Conservation (phyloP, 2,888 invertebrate species). For the Branchipolynoe longqiensis region DNA sequence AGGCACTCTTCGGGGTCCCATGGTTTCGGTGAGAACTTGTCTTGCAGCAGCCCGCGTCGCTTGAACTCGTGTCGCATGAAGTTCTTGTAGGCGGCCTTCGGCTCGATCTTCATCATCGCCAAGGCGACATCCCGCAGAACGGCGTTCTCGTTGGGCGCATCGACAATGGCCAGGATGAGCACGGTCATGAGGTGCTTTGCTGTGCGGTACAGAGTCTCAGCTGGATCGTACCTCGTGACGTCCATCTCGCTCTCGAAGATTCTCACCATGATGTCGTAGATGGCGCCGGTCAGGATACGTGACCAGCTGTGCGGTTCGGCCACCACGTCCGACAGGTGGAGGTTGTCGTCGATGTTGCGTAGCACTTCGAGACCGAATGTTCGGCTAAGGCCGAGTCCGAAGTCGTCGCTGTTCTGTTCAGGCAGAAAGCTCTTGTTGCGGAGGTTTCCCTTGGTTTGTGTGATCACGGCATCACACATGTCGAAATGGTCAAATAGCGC, state of each 20-base stretch:
- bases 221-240: constrained; percentile 42
- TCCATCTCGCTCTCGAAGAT: constrained; percentile 29
- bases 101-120: constrained; percentile 47
- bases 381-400: constrained; percentile 22
- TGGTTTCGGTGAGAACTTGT: neutral
- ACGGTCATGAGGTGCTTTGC: constrained; percentile 45
- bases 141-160: constrained; percentile 42
- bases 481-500: constrained; percentile 55
- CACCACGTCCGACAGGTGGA: constrained; percentile 26
- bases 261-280: constrained; percentile 43
- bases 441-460: constrained; percentile 42
- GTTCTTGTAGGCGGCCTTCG: constrained; percentile 12
- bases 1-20: constrained; percentile 7
- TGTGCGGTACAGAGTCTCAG: constrained; percentile 47
- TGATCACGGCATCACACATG: constrained; percentile 49
- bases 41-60: constrained; percentile 28
- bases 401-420: constrained; percentile 41
- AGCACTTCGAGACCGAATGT: constrained; percentile 44
- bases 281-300: constrained; percentile 44
- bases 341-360: constrained; percentile 32
- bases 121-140: constrained; percentile 36
- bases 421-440: constrained; percentile 46
- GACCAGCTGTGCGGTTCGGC: constrained; percentile 43
- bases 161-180: constrained; percentile 37
- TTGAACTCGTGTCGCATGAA: constrained; percentile 49